Base-by-base conservation (phyloP, 2,888 invertebrate species). In the Buathra laborator region DNA sequence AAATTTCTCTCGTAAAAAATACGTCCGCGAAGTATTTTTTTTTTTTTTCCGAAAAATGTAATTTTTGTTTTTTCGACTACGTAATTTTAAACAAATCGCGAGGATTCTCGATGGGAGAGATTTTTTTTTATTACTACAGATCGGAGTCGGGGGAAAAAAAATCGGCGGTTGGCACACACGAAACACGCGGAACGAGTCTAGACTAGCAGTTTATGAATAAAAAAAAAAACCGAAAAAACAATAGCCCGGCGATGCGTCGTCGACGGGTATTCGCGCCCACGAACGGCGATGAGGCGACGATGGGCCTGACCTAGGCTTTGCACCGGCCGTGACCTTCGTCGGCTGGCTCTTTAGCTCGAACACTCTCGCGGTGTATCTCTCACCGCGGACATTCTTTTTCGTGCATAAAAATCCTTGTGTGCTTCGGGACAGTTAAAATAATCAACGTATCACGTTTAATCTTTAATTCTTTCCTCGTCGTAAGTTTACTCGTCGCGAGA, bases 221-320 rank as follows among this genome's bases (percentile, higher is more conserved):
- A n/a, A 48, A 48, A 51, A 53, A 16, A 16, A 53, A 19, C 9
- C 9, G 19, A 53, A 19, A 53, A 53, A 29, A 59, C 19, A 59
- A 59, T 59, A 59, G 14, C 48, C 24, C 29, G 37, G 43, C 77
- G 71, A 82, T 77, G 67, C 72, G 82, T 82, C 67, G 71, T 67
- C 56, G 59, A 16, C 71, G 80, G 75, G 71, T 56, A 24, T 16
- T 32, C 51, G 70, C 84, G 81, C 84, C 84, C 84, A 84, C 84
- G 81, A 75, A 68, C 76, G 80, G 76, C 56, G 77, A 59, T 24
- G 79, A 86, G 64, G 67, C 72, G 79, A 89, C 90, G 90, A 92
- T 92, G 92, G 92, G 92, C 92, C 93, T 93, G 93, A 93, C 93
- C 93, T 93, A 93, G 93, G 93, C 91, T 91, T 88, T 89, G 87